phyloP scores from a whole-genome alignment of 1,140 invertebrate genomes.

The Bombus fervidus region DNA sequence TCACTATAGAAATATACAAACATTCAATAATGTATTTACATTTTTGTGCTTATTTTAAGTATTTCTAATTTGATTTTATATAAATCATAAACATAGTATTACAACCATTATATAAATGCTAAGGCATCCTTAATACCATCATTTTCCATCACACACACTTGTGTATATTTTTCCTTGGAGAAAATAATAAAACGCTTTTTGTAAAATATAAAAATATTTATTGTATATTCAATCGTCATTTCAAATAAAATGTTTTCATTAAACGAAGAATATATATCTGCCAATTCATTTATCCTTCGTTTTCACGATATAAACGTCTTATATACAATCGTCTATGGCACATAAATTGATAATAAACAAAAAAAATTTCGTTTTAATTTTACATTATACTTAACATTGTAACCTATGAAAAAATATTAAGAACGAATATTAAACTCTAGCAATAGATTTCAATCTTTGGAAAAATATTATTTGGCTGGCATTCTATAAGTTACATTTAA shows the following conservation, averaged over 20 bases:
- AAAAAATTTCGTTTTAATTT: background rate
- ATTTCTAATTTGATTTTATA: background rate
- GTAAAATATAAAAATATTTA: conserved; percentile 36
- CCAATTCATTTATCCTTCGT: background rate
- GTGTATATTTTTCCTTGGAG: background rate
- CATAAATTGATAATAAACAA: conserved; percentile 3
- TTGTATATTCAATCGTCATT: background rate
- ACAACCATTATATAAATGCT: background rate
- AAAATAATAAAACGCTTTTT: conserved; percentile 29
- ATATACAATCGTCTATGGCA: background rate
- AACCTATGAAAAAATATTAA: background rate
- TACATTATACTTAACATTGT: background rate
- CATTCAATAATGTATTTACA: background rate
- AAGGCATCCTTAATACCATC: background rate
- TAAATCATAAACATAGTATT: background rate
- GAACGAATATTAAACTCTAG: background rate
- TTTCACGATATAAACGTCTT: background rate
- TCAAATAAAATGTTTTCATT: background rate
- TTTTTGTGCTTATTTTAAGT: background rate
- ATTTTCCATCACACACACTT: background rate
- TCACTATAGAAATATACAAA: background rate
- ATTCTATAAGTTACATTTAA: background rate
- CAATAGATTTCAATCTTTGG: background rate
- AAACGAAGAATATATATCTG: background rate
- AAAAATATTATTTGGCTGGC: background rate